Percentiles rank a stretch among this genome's conserved stretches.
These are phyloP conservation scores for Drosophila ironensis DNA, from an alignment of 1,140 invertebrate genomes.

Conservation along the genomic window DNA sequence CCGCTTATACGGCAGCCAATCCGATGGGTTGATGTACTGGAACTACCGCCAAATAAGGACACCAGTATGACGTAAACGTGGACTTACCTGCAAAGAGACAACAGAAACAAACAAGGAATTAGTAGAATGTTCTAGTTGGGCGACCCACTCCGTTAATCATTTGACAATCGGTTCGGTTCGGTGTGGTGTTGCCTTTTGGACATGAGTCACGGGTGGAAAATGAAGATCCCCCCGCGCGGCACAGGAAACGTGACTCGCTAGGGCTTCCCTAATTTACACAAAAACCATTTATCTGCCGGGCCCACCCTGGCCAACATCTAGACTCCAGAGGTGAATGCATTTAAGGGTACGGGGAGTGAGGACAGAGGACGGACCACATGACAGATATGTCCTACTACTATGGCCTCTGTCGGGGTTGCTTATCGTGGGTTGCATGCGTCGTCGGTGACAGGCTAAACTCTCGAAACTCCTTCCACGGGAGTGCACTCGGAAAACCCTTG, in stretches of 20 bases:
- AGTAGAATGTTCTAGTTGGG: neutral
- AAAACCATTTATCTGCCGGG: slow-evolving; percentile 33
- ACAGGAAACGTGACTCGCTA: slow-evolving; percentile 42
- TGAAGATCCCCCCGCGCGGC: slow-evolving; percentile 6
- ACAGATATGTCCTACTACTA: slow-evolving; percentile 54
- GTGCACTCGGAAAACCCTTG: neutral
- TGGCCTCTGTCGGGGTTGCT: slow-evolving; percentile 51
- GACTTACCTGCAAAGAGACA: slow-evolving; percentile 45
- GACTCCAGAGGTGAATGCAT: slow-evolving; percentile 18
- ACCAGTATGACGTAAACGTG: slow-evolving; percentile 14
- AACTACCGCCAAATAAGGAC: slow-evolving; percentile 34
- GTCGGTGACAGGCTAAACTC: slow-evolving; percentile 32
- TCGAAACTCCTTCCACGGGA: slow-evolving; percentile 20
- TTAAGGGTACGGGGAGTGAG: slow-evolving; percentile 11
- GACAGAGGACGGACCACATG: slow-evolving; percentile 26
- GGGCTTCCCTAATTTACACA: slow-evolving; percentile 55
- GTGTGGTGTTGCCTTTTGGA: neutral
- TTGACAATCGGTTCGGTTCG: slow-evolving; percentile 10
- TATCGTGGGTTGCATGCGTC: slow-evolving; percentile 50
- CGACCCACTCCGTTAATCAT: slow-evolving; percentile 26
- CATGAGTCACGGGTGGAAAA: slow-evolving; percentile 33
- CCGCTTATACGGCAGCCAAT: slow-evolving; percentile 6
- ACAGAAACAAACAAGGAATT: neutral
- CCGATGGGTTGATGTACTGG: slow-evolving; percentile 30
- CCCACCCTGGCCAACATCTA: slow-evolving; percentile 39